Conservation (phyloP, 2,888 invertebrate genomes). For the Furcula furcula region DNA sequence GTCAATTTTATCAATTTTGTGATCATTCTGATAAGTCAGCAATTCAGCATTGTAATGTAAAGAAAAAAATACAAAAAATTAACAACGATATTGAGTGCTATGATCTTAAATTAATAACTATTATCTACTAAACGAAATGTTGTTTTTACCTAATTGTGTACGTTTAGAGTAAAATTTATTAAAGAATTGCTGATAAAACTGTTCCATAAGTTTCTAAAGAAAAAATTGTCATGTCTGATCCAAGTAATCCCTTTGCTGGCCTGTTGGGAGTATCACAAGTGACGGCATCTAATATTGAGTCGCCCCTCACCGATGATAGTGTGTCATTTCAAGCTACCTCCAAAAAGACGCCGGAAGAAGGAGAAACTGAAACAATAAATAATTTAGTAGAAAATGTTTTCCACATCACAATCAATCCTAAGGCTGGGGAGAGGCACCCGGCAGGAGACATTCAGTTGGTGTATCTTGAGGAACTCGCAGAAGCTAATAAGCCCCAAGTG, state of each 20-base stretch:
- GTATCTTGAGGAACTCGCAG: conserved; percentile 84
- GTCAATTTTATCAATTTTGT: conserved; percentile 44
- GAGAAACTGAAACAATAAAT: conserved; percentile 65
- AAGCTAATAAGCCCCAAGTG: conserved; percentile 65
- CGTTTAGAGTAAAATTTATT: conserved; percentile 10
- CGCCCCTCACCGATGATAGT: conserved; percentile 39
- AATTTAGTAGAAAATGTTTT: conserved; percentile 86
- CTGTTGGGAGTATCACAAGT: conserved; percentile 58
- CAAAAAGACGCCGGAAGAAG: conserved; percentile 42
- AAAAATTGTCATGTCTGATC: conserved; percentile 74
- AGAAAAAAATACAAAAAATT: conserved; percentile 24
- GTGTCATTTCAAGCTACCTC: conserved; percentile 36
- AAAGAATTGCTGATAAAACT: conserved; percentile 13
- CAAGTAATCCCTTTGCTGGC: conserved; percentile 71
- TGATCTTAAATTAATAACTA: not conserved
- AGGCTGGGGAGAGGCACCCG: conserved; percentile 49
- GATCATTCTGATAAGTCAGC: conserved; percentile 50
- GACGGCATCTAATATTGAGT: conserved; percentile 34
- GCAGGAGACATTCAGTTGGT: conserved; percentile 75
- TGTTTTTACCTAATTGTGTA: conserved; percentile 7
- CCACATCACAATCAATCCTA: conserved; percentile 84
- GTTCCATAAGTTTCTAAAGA: conserved; percentile 17
- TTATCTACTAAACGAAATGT: conserved; percentile 17
- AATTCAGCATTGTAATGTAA: too few relatives aligned
- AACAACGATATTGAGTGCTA: too few relatives aligned